These are phyloP conservation scores for Gadus macrocephalus DNA, from an alignment of 2,113 vertebrate genomes.

Conservation along the genomic window DNA sequence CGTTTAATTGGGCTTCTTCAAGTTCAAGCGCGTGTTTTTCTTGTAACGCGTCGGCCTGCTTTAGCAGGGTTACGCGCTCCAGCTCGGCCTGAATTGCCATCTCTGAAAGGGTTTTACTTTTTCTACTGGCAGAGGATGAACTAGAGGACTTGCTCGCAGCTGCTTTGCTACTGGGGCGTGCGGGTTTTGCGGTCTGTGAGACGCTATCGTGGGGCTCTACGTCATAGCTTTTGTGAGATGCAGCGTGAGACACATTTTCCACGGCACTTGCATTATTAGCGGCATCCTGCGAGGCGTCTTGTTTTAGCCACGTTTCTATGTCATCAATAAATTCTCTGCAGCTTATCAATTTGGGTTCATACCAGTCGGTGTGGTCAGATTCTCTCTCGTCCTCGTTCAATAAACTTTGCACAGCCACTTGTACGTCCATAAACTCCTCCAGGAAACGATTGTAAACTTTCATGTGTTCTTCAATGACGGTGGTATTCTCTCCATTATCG, in stretches of 20 bases:
- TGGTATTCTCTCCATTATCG: no score
- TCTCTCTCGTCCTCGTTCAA: constrained; percentile 3
- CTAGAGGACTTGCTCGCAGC: neutral
- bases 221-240: no score
- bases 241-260: no score
- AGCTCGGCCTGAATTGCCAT: neutral
- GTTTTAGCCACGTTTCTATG: neutral
- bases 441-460: no score
- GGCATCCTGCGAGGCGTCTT: neutral
- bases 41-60: neutral
- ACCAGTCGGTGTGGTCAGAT: neutral
- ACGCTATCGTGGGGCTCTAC: neutral
- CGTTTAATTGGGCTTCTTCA: neutral
- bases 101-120: no score
- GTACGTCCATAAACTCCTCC: neutral
- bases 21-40: neutral
- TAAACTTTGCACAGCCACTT: neutral
- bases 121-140: neutral
- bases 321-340: neutral
- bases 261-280: no score
- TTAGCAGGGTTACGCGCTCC: neutral
- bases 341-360: neutral
- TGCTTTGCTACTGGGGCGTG: neutral
- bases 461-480: neutral
- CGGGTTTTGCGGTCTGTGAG: neutral